A percentile compares a stretch with the other conserved stretches of the same genome.
phyloP scores from a whole-genome alignment of 2,797 vertebrate species.

The Macroramphosus scolopax region DNA sequence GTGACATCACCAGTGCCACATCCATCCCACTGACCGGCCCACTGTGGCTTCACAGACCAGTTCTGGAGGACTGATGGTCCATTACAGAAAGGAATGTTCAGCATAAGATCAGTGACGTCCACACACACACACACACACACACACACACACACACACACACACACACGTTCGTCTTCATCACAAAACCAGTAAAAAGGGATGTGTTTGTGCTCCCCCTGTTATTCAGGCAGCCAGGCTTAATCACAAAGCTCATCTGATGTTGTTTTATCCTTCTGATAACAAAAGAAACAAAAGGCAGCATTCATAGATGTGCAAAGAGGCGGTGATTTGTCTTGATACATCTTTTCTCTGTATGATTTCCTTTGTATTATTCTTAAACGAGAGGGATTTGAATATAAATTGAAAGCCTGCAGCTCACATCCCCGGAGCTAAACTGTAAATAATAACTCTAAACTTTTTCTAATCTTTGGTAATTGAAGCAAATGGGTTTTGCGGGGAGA shows the following conservation, averaged over 20 bases:
- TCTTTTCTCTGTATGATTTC: conserved; percentile 61
- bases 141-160: conserved; percentile 21
- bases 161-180: conserved; percentile 29
- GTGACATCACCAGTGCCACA: conserved; percentile 50
- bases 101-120: conserved; percentile 46
- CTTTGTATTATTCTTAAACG: conserved; percentile 69
- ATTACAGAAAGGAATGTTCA: conserved; percentile 61
- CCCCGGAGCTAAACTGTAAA: conserved; percentile 80
- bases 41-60: conserved; percentile 71
- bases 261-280: conserved; percentile 40
- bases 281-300: conserved; percentile 52
- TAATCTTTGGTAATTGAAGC: conserved; percentile 83
- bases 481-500: conserved; percentile 79
- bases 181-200: conserved; percentile 23
- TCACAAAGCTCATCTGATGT: conserved; percentile 35
- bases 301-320: conserved; percentile 46
- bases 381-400: conserved; percentile 77
- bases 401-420: conserved; percentile 70
- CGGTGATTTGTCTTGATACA: conserved; percentile 58
- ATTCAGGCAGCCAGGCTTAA: conserved; percentile 31
- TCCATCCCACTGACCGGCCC: conserved; percentile 46
- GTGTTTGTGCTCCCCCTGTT: conserved; percentile 15
- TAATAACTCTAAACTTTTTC: conserved; percentile 81
- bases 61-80: conserved; percentile 62
- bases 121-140: conserved; percentile 21